Conservation (phyloP, 2,113 vertebrate species). For the Porphyrio hochstetteri region DNA sequence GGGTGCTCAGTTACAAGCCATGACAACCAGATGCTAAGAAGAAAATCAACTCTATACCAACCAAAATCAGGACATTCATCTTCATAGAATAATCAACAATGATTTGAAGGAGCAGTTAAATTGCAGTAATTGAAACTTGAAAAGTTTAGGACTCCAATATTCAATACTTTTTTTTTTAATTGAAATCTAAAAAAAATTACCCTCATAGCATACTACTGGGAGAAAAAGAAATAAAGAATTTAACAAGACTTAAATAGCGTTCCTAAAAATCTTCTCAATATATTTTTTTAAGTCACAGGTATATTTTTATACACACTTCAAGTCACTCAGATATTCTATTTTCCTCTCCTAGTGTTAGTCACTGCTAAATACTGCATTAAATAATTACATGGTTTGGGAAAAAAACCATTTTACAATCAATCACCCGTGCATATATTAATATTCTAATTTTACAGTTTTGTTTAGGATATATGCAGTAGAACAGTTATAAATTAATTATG, state of each 20-base stretch:
- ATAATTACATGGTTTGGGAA: slow-evolving; percentile 59
- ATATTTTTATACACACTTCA: neutral
- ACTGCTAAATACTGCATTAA: slow-evolving; percentile 54
- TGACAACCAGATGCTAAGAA: too few species aligned
- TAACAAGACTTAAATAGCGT: neutral
- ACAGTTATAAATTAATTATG: slow-evolving; percentile 60
- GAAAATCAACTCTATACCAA: too few species aligned
- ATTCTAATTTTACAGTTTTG: slow-evolving; percentile 56
- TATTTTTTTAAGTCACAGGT: neutral
- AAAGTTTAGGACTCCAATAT: neutral
- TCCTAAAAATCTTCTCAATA: neutral
- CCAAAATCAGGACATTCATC: too few species aligned
- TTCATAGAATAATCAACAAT: neutral
- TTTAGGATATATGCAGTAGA: slow-evolving; percentile 19
- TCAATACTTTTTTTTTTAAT: too few species aligned
- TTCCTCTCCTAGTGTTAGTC: slow-evolving; percentile 4
- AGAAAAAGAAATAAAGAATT: neutral
- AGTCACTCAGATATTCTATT: neutral
- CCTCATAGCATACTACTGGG: neutral
- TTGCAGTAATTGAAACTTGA: neutral
- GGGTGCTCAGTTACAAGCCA: too few species aligned
- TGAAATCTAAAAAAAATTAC: too few species aligned
- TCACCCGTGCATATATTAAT: slow-evolving; percentile 54
- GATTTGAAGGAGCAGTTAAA: neutral
- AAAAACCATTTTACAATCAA: slow-evolving; percentile 53